Conservation (phyloP, 2,113 vertebrate species). For the Theristicus caerulescens region DNA sequence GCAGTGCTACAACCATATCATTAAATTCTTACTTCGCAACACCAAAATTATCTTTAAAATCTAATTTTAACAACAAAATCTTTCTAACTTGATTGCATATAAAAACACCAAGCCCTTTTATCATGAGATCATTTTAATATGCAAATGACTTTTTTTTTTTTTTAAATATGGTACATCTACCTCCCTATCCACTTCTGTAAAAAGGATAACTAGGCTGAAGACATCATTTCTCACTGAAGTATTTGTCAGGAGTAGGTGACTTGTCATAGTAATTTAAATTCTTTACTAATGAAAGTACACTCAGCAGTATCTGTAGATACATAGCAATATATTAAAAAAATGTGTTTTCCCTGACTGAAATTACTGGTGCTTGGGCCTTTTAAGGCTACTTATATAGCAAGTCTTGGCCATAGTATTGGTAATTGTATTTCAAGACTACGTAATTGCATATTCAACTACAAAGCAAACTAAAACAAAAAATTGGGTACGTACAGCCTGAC, state of each 20-base stretch:
- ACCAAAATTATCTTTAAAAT: neutral
- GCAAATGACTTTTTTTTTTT: neutral
- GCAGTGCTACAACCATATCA: neutral
- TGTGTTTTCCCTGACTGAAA: neutral
- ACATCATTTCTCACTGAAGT: neutral
- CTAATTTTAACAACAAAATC: neutral
- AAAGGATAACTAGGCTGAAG: neutral
- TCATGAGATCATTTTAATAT: neutral
- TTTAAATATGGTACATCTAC: neutral
- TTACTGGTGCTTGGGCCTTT: neutral
- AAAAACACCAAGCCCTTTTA: neutral
- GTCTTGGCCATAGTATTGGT: neutral
- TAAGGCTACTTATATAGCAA: neutral
- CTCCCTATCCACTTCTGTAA: neutral
- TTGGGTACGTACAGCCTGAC: neutral
- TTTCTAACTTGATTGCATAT: neutral
- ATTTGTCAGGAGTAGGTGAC: neutral
- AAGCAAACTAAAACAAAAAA: neutral
- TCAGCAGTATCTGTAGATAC: neutral
- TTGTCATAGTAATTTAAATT: neutral
- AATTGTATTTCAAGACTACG: neutral
- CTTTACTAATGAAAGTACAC: neutral
- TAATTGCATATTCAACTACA: neutral
- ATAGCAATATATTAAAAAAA: neutral
- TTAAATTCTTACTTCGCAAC: neutral